Percentiles rank a stretch among this genome's conserved stretches.
Evolutionary conservation across 92 coral and sea anemone genomes (phyloP).

Genomic region (Umimayanthus chanpuru): DNA sequence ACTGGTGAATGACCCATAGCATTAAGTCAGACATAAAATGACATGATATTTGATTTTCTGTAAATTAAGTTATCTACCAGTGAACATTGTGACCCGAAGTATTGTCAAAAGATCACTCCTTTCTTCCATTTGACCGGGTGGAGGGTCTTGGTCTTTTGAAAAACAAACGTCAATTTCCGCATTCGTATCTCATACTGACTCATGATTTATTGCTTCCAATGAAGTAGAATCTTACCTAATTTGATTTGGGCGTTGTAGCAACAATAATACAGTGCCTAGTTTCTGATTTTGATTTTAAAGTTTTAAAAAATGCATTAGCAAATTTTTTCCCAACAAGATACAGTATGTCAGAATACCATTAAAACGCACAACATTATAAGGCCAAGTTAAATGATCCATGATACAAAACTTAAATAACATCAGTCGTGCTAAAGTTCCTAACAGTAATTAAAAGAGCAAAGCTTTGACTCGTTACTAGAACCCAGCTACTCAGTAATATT

Average conservation of each 20-base stretch:
- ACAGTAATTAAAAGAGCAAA: not conserved
- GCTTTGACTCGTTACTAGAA: not conserved
- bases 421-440: not conserved
- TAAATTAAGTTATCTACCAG: not conserved
- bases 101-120: not conserved
- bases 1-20: not conserved
- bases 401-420: no score
- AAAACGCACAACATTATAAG: no score
- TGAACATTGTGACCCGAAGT: not conserved
- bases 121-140: constrained; percentile 1
- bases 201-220: not conserved
- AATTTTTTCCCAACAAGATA: no score
- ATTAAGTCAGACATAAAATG: not conserved
- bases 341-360: no score
- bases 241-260: not conserved
- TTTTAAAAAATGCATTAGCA: no score
- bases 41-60: not conserved
- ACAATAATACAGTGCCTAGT: not conserved
- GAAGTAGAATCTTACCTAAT: no score
- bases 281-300: no score
- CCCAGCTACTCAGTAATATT: not conserved
- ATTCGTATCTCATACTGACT: not conserved
- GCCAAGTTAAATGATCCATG: not conserved
- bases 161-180: not conserved
- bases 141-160: not conserved